Evolutionary conservation across 2,113 vertebrate genomes (phyloP), one percentile per base, ranked within the genome.

Genomic region (Scopus umbretta): DNA sequence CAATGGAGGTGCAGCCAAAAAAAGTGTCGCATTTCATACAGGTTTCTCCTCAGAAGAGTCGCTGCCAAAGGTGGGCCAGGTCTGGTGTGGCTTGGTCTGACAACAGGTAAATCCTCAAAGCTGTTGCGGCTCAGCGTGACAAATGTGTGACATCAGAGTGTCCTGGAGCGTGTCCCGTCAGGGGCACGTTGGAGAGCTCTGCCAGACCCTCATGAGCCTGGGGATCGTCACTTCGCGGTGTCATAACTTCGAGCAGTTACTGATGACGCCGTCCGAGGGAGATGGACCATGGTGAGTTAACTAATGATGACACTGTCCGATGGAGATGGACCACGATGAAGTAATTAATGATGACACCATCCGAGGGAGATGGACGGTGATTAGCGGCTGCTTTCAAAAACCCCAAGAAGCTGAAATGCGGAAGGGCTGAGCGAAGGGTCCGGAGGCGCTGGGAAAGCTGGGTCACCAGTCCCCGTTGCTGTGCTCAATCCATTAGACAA

Each of bases 131-230:
- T 18, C n/a, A 5, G 58, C 17, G 12, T 32, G 95, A 84, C 91
- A n/a, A 23, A 45, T 4, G 68, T 10, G 75, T 25, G 7, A 27
- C 63, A 12, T 13, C 43, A 9, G 3, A 3, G 16, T 9, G 4
- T 36, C 50, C 62, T 11, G 40, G 16, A 26, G 49, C 4, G 1
- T 16, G 43, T 13, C 66, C 29, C 8, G 2, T 14, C 21, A 22
- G 20, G 14, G n/a, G 4, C 45, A 5, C 7, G 10, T 7, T 4
- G 42, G 14, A 22, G 56, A 66, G n/a, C 43, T 8, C 49, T 2
- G 2, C 0, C 23, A 19, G 86, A 23, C 66, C 32, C 30, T 9
- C 34, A 1, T 1, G 0, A 3, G 67, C 4, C 3, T 19, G 8
- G 2, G 7, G 13, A 9, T 5, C 65, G 4, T 19, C n/a, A 1